These are phyloP conservation scores for Siniperca obscura DNA, from an alignment of 2,797 vertebrate genomes.

Conservation along the genomic window DNA sequence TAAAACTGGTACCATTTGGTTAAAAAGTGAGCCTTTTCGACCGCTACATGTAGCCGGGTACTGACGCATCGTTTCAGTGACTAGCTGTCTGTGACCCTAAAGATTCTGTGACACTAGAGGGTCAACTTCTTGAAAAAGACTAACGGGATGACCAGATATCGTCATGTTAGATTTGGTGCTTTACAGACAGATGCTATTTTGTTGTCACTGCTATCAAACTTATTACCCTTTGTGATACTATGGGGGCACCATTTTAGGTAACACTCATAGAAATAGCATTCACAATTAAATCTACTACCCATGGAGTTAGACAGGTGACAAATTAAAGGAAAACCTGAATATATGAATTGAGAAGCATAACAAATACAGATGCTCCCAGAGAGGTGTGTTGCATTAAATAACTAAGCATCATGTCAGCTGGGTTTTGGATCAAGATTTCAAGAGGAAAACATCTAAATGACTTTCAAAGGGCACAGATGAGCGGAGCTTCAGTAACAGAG, in stretches of 20 bases:
- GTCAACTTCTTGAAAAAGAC: neutral
- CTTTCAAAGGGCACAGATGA: neutral
- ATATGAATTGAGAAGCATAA: neutral
- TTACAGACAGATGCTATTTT: neutral
- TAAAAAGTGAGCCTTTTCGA: neutral
- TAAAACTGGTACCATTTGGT: fast-evolving
- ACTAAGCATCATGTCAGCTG: neutral
- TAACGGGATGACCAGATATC: neutral
- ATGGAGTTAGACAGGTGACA: neutral
- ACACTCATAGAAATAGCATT: neutral
- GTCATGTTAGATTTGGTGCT: neutral
- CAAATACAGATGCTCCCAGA: neutral
- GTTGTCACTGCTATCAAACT: neutral
- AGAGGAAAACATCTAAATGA: neutral
- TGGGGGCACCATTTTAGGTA: neutral
- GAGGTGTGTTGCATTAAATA: neutral
- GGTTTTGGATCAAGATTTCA: neutral
- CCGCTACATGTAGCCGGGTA: no score
- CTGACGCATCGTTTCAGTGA: neutral
- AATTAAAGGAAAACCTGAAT: neutral
- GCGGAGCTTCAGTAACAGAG: neutral
- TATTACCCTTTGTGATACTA: neutral
- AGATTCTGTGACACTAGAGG: neutral
- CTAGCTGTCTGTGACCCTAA: no score
- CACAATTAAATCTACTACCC: neutral